These are phyloP conservation scores for Pedionomus torquatus DNA, from an alignment of 2,113 vertebrate species.

Conservation along the genomic window DNA sequence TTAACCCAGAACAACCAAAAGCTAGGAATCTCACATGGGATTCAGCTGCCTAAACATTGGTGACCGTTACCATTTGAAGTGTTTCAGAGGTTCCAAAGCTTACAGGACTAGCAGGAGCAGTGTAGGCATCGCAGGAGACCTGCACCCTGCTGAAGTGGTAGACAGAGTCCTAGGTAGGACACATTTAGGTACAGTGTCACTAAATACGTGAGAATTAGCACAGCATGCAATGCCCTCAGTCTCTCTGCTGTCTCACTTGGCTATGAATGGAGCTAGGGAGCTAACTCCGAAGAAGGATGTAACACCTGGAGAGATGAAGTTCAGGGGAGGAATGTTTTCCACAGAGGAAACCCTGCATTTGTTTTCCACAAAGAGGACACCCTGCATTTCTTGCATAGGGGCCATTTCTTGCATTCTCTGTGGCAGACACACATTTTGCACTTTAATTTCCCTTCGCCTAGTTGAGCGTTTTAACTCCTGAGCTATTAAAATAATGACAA, in stretches of 20 bases:
- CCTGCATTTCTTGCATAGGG: neutral
- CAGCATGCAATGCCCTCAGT: neutral
- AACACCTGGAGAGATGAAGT: neutral
- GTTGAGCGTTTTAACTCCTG: neutral
- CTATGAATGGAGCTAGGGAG: neutral
- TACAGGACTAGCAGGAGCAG: neutral
- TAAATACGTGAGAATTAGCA: neutral
- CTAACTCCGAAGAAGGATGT: neutral
- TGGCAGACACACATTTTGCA: neutral
- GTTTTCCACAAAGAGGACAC: neutral
- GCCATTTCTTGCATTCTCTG: neutral
- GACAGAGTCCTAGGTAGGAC: neutral
- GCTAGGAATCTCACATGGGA: neutral
- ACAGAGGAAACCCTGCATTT: neutral
- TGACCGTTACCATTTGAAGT: neutral
- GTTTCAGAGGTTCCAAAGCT: neutral
- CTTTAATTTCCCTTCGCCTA: neutral
- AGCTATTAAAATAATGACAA: neutral
- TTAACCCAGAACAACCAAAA: neutral
- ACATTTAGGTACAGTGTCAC: neutral
- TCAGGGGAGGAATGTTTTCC: neutral
- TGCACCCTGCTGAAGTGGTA: neutral
- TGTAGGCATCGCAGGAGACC: neutral
- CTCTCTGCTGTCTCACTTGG: neutral
- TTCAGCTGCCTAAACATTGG: neutral